phyloP scores from a whole-genome alignment of 1,140 invertebrate genomes.

The Micrasema longulum region DNA sequence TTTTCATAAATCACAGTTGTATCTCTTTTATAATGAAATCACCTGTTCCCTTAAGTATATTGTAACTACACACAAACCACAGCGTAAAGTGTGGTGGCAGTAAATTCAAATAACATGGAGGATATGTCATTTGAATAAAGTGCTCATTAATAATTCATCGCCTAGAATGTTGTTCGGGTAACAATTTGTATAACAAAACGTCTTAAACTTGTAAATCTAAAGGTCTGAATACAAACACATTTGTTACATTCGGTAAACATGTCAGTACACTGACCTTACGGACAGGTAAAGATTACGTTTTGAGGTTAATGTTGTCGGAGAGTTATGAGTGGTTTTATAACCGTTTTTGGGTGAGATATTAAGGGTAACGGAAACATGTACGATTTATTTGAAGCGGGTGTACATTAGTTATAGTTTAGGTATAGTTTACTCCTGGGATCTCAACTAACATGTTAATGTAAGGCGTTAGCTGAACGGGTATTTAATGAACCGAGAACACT shows the following conservation, averaged over 20 bases:
- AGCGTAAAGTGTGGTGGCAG: slow-evolving; percentile 3
- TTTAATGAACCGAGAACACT: slow-evolving; percentile 36
- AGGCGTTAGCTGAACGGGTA: slow-evolving; percentile 18
- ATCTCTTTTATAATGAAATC: slow-evolving; percentile 21
- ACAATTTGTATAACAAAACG: slow-evolving; percentile 52
- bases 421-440: slow-evolving; percentile 21
- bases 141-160: slow-evolving; percentile 53
- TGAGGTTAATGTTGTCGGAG: slow-evolving; percentile 8
- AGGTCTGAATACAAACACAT: slow-evolving; percentile 38
- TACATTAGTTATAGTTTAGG: slow-evolving; percentile 34
- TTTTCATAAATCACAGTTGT: not conserved
- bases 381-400: slow-evolving; percentile 17
- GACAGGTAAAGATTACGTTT: slow-evolving; percentile 27
- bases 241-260: slow-evolving; percentile 36
- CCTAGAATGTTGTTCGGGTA: slow-evolving; percentile 45
- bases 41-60: slow-evolving; percentile 14
- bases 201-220: slow-evolving; percentile 27
- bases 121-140: slow-evolving; percentile 16
- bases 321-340: slow-evolving; percentile 38
- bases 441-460: slow-evolving; percentile 26
- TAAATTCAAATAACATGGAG: slow-evolving; percentile 31
- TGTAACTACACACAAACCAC: slow-evolving; percentile 20
- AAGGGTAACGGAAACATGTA: slow-evolving; percentile 22
- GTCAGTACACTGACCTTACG: slow-evolving; percentile 10
- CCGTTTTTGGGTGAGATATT: slow-evolving; percentile 29